These are phyloP conservation scores for Natrix natrix DNA, from an alignment of 2,797 vertebrate species.

Conservation along the genomic window DNA sequence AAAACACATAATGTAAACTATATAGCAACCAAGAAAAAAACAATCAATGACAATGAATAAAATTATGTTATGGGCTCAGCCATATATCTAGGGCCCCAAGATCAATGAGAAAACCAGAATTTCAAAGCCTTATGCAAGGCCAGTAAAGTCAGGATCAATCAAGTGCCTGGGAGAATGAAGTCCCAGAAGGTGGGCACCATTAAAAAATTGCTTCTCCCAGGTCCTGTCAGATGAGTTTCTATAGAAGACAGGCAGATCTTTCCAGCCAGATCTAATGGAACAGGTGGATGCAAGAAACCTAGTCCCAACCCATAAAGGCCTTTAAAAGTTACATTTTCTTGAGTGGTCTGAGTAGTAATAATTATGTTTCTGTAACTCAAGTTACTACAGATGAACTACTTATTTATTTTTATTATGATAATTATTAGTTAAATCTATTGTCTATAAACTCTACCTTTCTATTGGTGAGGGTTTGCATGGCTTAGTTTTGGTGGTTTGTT, in stretches of 20 bases:
- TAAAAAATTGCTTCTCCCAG: background rate
- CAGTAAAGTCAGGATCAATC: background rate
- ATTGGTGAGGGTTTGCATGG: background rate
- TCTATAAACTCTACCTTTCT: background rate
- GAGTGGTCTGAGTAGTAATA: background rate
- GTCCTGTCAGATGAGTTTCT: background rate
- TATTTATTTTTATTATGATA: background rate
- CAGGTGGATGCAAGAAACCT: background rate
- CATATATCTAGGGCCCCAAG: background rate
- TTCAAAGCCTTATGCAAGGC: background rate
- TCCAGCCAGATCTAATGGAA: background rate
- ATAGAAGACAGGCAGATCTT: background rate
- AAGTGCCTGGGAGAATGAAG: background rate
- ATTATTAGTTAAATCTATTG: background rate
- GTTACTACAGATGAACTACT: background rate
- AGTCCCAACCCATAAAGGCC: background rate
- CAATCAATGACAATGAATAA: background rate
- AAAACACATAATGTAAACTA: background rate
- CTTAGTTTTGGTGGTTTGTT: background rate
- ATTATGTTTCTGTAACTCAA: background rate
- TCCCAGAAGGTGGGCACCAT: background rate
- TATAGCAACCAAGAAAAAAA: background rate
- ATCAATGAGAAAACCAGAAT: background rate
- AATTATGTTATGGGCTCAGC: background rate
- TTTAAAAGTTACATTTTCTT: background rate